Conservation (phyloP, 2,113 vertebrate species). For the Pseudopodoces humilis region DNA sequence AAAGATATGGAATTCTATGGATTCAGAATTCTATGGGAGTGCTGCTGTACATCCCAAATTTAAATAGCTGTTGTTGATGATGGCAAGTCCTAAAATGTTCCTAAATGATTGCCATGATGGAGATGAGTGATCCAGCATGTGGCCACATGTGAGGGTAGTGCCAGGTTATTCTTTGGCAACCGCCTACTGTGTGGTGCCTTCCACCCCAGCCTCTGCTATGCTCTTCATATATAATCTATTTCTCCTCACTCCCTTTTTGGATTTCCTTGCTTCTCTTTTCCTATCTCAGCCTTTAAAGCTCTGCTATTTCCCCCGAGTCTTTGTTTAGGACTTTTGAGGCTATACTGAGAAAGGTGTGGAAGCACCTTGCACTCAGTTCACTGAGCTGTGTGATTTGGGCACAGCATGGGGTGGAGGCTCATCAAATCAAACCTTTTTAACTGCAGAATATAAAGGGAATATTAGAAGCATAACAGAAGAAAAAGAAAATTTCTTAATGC, state of each 20-base stretch:
- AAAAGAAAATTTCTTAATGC: background rate
- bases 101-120: background rate
- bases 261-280: background rate
- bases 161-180: background rate
- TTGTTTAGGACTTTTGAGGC: background rate
- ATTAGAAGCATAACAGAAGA: background rate
- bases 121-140: background rate
- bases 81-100: background rate
- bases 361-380: background rate
- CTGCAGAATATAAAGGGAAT: background rate
- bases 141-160: background rate
- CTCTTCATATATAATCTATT: background rate
- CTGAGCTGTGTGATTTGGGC: background rate
- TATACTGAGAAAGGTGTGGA: background rate
- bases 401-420: accelerated
- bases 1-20: too few relatives aligned
- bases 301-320: background rate
- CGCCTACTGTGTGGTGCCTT: background rate
- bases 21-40: background rate
- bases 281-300: background rate
- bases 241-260: background rate
- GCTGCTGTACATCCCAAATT: background rate
- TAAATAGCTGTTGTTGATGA: background rate
- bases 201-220: background rate
- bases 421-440: background rate